Evolutionary conservation across 2,797 vertebrate genomes (phyloP), one percentile per base, ranked within the genome.

Genomic region (Trichosurus vulpecula): DNA sequence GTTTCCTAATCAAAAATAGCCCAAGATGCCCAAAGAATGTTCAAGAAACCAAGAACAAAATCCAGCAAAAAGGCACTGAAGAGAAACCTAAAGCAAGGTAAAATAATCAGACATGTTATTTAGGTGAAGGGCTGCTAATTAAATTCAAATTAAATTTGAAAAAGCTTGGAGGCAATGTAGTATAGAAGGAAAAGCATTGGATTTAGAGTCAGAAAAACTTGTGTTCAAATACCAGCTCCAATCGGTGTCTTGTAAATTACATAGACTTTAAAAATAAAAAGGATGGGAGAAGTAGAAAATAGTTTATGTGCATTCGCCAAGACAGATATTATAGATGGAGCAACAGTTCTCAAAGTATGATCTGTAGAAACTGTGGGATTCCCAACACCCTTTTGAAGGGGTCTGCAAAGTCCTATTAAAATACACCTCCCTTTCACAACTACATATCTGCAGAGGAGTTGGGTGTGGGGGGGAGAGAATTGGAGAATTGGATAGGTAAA

Each of bases 1-100:
- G 0, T 58, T 61, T 52, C 61, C 35, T 54, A 22, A 22, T 53
- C 31, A 91, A 58, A 81, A 91, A 51, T 29, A 55, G 13, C 30
- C 9, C 25, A 1, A 0, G 3, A 5, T 16, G 25, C 19, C 29
- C 81, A 51, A 27, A 10, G 9, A 30, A 47, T n/a, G 1, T 16
- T 35, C 4, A 22, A 58, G 3, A n/a, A n/a, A 74, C 35, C 14
- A 74, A 74, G 6, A 16, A 52, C 41, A 41, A 74, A 41, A 51
- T 93, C 89, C 31, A 41, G 41, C n/a, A 56, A 91, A n/a, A 61
- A 74, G 35, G 52, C 91, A 94, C 52, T 54, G 31, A 53, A 41
- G 16, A 25, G n/a, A 2, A 58, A 52, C 47, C 22, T 47, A 41
- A n/a, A 55, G 29, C 53, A 55, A 91, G n/a, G 25, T 51, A 8